These are phyloP conservation scores for Aratinga solstitialis DNA, from an alignment of 2,797 vertebrate genomes.

Conservation along the genomic window DNA sequence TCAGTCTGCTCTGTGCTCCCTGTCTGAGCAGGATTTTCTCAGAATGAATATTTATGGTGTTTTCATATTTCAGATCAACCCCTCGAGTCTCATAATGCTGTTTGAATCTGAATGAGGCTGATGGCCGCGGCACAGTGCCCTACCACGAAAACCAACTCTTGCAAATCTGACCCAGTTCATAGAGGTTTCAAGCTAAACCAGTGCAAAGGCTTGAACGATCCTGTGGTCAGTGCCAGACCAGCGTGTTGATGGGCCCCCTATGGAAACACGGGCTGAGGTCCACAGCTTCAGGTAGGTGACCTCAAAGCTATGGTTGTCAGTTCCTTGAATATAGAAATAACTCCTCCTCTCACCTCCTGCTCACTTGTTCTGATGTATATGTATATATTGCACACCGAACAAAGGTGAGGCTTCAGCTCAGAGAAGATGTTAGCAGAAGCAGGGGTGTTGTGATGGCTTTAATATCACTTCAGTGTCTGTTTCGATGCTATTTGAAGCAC, in stretches of 20 bases:
- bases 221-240: not conserved
- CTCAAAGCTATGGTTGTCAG: not conserved
- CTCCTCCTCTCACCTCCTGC: not conserved
- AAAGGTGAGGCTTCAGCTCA: not conserved
- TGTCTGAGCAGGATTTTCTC: slow-evolving; percentile 42
- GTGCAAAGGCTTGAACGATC: not conserved
- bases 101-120: slow-evolving; percentile 50
- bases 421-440: not conserved
- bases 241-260: not conserved
- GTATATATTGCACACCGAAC: not conserved
- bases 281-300: not conserved
- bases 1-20: not conserved
- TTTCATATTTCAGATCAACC: slow-evolving; percentile 59
- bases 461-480: not conserved
- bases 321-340: slow-evolving; percentile 21
- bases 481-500: not conserved
- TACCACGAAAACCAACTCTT: slow-evolving; percentile 40
- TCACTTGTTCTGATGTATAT: not conserved
- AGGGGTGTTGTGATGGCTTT: not conserved
- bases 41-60: slow-evolving; percentile 56
- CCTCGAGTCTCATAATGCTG: slow-evolving; percentile 11
- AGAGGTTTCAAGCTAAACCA: slow-evolving; percentile 3
- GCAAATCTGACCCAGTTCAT: not conserved
- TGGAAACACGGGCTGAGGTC: slow-evolving; percentile 25
- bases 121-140: slow-evolving; percentile 5